Evolutionary conservation across 2,797 vertebrate genomes (phyloP).

Genomic region (Pipistrellus pygmaeus): DNA sequence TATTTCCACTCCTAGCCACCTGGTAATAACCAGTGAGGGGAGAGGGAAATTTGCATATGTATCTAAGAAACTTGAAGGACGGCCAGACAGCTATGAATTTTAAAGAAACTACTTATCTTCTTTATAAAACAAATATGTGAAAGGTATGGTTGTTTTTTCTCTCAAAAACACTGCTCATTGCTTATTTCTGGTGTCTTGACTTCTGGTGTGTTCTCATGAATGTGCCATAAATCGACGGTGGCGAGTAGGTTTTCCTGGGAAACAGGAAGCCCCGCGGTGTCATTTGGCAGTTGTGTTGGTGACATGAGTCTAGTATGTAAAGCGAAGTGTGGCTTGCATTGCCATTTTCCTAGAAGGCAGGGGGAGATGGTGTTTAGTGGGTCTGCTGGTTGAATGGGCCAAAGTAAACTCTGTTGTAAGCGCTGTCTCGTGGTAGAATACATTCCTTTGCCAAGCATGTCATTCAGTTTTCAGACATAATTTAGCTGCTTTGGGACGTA

Average conservation of each 20-base stretch:
- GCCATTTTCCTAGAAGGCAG: conserved; percentile 72
- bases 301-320: not conserved
- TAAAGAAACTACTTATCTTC: conserved; percentile 24
- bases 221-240: not conserved
- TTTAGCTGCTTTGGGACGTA: conserved; percentile 54
- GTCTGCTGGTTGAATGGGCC: conserved; percentile 56
- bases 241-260: conserved; percentile 35
- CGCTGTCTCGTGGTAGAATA: conserved; percentile 36
- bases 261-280: conserved; percentile 54
- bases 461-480: conserved; percentile 81
- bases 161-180: conserved; percentile 35
- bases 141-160: conserved; percentile 1
- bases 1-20: not conserved
- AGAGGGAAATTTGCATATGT: not conserved
- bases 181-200: conserved; percentile 41
- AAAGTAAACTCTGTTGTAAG: conserved; percentile 74
- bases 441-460: conserved; percentile 57
- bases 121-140: conserved; percentile 6
- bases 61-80: not conserved
- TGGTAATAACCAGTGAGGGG: not conserved
- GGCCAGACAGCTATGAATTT: conserved; percentile 22
- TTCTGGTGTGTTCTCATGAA: conserved; percentile 35
- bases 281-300: conserved; percentile 57
- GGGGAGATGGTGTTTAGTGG: conserved; percentile 46
- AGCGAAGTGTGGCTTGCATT: conserved; percentile 26